Evolutionary conservation across 2,888 invertebrate species (phyloP).

Genomic region (Phengaris arion): DNA sequence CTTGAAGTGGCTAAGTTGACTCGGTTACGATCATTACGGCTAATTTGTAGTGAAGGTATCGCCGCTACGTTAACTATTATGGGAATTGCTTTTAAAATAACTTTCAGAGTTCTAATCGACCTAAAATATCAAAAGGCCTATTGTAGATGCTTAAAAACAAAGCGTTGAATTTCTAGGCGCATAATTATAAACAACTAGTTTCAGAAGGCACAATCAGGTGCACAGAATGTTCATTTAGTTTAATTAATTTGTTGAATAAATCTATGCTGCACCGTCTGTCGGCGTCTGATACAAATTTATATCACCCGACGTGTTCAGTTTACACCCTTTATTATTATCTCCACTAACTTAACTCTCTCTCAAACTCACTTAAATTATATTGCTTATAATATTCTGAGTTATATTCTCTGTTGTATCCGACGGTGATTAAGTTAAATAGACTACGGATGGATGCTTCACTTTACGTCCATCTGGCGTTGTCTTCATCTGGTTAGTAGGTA

Average conservation of each 20-base stretch:
- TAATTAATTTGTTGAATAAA: slow-evolving; percentile 76
- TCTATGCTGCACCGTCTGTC: slow-evolving; percentile 66
- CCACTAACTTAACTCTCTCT: slow-evolving; percentile 54
- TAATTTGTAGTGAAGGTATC: slow-evolving; percentile 12
- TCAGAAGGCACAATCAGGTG: slow-evolving; percentile 21
- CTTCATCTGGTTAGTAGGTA: too few species aligned
- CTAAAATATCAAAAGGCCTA: not conserved
- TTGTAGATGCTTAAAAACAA: not conserved
- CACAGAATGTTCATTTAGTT: slow-evolving; percentile 54
- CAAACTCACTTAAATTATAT: slow-evolving; percentile 41
- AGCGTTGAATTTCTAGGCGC: not conserved
- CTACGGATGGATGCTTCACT: too few species aligned
- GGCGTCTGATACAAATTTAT: slow-evolving; percentile 71
- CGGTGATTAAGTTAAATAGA: not conserved
- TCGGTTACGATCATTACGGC: not conserved
- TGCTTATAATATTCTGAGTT: slow-evolving; percentile 20
- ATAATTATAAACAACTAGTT: not conserved
- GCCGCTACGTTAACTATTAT: not conserved
- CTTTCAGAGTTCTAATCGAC: not conserved
- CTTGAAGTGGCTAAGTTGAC: not conserved
- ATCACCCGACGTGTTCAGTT: slow-evolving; percentile 72
- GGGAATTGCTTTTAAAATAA: not conserved
- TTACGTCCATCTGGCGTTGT: too few species aligned
- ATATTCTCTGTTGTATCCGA: not conserved
- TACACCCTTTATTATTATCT: slow-evolving; percentile 66